These are phyloP conservation scores for Trichosurus vulpecula DNA, from an alignment of 2,797 vertebrate genomes.

Conservation along the genomic window DNA sequence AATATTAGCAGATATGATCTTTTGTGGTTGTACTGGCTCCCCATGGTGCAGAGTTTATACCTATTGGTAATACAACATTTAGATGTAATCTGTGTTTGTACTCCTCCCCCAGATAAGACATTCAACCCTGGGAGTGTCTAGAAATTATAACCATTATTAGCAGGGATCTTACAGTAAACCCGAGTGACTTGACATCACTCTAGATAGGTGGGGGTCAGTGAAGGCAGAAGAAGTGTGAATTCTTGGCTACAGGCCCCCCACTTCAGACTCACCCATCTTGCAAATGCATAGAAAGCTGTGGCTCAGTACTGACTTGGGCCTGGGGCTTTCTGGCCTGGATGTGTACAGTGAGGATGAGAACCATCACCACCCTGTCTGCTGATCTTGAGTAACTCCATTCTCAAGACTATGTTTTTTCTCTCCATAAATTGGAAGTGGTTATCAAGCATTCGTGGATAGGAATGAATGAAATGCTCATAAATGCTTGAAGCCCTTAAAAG, in stretches of 20 bases:
- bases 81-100: conserved; percentile 52
- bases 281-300: not conserved
- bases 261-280: not conserved
- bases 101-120: conserved; percentile 52
- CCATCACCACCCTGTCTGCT: not conserved
- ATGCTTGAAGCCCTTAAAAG: not conserved
- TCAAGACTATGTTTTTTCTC: not conserved
- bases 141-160: conserved; percentile 71
- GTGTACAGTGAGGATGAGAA: not conserved
- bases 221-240: conserved; percentile 45
- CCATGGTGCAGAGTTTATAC: not conserved
- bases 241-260: conserved; percentile 10
- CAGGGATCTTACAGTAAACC: conserved; percentile 46
- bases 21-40: not conserved
- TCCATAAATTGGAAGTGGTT: not conserved
- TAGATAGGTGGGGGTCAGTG: conserved; percentile 53
- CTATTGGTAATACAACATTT: not conserved
- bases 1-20: not conserved
- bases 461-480: not conserved
- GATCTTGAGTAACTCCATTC: not conserved
- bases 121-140: conserved; percentile 1
- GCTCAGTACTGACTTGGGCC: not conserved
- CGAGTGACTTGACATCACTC: conserved; percentile 69
- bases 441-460: not conserved
- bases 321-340: not conserved